Conservation (phyloP, 2,888 invertebrate genomes). For the Amphipyra berbera region DNA sequence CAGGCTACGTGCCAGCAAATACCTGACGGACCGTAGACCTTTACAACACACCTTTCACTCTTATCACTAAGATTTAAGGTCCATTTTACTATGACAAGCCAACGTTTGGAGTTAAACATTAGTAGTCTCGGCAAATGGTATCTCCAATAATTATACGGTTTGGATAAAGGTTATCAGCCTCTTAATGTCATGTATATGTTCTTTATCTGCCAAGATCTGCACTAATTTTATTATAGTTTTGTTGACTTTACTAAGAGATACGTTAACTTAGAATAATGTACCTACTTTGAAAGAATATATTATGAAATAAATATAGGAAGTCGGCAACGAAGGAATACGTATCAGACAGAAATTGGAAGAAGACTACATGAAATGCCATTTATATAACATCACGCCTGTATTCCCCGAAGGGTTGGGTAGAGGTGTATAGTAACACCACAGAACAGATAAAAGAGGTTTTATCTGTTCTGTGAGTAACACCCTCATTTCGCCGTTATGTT, state of each 20-base stretch:
- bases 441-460: no score
- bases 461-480: no score
- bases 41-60: constrained; percentile 54
- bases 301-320: no score
- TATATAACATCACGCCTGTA: no score
- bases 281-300: background rate
- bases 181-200: constrained; percentile 80
- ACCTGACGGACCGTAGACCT: constrained; percentile 67
- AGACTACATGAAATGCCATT: no score
- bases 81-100: constrained; percentile 55
- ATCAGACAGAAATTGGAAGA: background rate
- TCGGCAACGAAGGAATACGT: no score
- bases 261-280: no score
- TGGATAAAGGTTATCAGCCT: constrained; percentile 87
- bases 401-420: no score
- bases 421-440: no score
- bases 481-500: no score
- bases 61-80: constrained; percentile 65
- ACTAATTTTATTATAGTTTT: constrained; percentile 67
- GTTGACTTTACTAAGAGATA: constrained; percentile 47
- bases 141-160: constrained; percentile 87
- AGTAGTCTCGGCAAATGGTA: constrained; percentile 83
- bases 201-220: constrained; percentile 78
- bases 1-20: constrained; percentile 80
- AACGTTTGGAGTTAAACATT: constrained; percentile 67